phyloP scores from a whole-genome alignment of 2,113 vertebrate species.

The Oreochromis niloticus region DNA sequence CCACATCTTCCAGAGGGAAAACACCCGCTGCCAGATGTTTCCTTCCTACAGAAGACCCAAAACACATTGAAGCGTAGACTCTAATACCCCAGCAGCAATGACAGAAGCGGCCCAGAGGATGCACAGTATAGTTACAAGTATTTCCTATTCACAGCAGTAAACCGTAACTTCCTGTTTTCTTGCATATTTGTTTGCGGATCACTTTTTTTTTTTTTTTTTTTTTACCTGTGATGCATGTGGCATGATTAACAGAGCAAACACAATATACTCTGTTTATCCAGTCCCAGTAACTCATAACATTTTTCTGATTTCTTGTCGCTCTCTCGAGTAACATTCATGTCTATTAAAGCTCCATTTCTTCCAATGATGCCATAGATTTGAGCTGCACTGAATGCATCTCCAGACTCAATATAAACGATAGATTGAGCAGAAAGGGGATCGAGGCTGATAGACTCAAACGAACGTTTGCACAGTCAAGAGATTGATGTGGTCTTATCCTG shows the following conservation, averaged over 20 bases:
- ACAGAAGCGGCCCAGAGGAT: slow-evolving; percentile 31
- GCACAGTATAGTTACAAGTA: neutral
- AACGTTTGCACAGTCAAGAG: neutral
- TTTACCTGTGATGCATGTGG: neutral
- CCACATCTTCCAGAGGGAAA: slow-evolving; percentile 14
- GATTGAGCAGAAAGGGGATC: neutral
- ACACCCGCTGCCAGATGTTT: slow-evolving; percentile 36
- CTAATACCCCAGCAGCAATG: neutral
- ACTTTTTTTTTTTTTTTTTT: neutral
- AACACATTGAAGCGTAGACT: neutral
- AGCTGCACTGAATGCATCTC: neutral
- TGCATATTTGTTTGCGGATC: neutral
- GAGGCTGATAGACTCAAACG: neutral
- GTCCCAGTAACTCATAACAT: neutral
- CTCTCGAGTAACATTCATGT: neutral
- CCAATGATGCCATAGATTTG: neutral
- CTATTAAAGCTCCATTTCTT: neutral
- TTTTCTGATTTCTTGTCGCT: neutral
- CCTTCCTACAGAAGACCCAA: slow-evolving; percentile 16
- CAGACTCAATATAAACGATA: neutral
- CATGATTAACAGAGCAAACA: neutral
- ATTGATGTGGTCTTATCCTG: neutral
- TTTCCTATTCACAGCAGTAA: neutral
- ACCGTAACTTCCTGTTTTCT: neutral
- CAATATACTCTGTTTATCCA: neutral